These are phyloP conservation scores for Dasypogon diadema DNA, from an alignment of 2,888 invertebrate species.

Conservation along the genomic window DNA sequence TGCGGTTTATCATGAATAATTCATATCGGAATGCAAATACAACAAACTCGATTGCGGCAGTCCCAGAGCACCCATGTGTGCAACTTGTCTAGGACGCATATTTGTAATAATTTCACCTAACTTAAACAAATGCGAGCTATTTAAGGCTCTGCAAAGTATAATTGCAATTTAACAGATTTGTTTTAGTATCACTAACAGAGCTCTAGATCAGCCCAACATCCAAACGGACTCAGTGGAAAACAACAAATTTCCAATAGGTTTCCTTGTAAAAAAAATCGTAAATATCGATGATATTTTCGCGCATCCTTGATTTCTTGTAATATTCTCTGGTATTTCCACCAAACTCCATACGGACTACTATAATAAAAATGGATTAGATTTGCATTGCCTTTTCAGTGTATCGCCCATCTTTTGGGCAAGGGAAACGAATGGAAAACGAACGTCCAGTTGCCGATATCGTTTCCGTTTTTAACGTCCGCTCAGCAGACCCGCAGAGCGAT, in stretches of 20 bases:
- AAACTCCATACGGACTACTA: neutral
- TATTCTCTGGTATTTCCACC: neutral
- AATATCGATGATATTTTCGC: no score
- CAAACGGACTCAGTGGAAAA: no score
- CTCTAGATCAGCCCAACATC: no score
- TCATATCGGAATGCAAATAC: constrained; percentile 38
- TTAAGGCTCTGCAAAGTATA: no score
- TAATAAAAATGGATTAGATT: constrained; percentile 23
- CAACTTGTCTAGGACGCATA: constrained; percentile 46
- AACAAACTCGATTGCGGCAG: constrained; percentile 26
- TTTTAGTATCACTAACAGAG: no score
- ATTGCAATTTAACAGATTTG: no score
- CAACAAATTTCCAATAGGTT: no score
- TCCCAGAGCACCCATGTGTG: constrained; percentile 47
- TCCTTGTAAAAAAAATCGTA: no score
- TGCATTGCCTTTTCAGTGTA: neutral
- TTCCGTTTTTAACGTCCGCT: neutral
- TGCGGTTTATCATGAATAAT: constrained; percentile 52
- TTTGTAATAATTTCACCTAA: constrained; percentile 39
- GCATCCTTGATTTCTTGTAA: no score
- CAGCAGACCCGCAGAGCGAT: neutral
- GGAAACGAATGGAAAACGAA: neutral
- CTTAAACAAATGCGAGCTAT: no score
- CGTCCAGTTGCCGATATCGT: constrained; percentile 25
- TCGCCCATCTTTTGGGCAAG: neutral